Evolutionary conservation across 2,797 vertebrate genomes (phyloP).

Genomic region (Sylvia borin): DNA sequence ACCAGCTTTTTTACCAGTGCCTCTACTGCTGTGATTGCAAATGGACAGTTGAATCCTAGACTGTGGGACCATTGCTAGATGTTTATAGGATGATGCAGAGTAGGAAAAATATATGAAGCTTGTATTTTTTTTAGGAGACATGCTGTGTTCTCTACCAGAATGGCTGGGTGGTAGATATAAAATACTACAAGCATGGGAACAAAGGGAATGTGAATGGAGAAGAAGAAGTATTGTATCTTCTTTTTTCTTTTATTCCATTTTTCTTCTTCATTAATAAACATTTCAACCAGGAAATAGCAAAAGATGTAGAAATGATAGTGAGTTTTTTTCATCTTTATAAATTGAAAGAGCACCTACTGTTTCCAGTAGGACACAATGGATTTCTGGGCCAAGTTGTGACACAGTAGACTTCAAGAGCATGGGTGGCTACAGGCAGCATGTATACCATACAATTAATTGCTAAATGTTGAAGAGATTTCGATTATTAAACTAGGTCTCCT

Average conservation of each 20-base stretch:
- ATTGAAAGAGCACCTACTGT: not conserved
- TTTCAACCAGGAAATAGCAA: not conserved
- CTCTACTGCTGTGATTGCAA: not conserved
- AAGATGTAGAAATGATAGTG: not conserved
- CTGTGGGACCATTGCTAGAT: not conserved
- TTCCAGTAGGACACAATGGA: not conserved
- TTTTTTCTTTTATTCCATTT: not conserved
- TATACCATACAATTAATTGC: slow-evolving; percentile 11
- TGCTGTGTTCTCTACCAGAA: not conserved
- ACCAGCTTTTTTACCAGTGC: not conserved
- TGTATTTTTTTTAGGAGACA: not conserved
- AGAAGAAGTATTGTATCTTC: not conserved
- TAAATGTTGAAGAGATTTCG: not conserved
- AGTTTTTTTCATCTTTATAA: not conserved
- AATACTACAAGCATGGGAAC: not conserved
- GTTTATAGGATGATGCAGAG: not conserved
- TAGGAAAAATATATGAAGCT: not conserved
- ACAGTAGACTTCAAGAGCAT: not conserved
- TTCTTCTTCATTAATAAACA: not conserved
- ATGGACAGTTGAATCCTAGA: not conserved
- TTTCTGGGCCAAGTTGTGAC: not conserved
- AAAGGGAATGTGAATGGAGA: not conserved
- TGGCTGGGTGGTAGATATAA: not conserved
- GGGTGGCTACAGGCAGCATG: not conserved
- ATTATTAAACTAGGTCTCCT: slow-evolving; percentile 37